Percentiles rank a stretch among this genome's conserved stretches.
These are phyloP conservation scores for Macrosoma leucophasiata DNA, from an alignment of 2,888 invertebrate species.

Conservation along the genomic window DNA sequence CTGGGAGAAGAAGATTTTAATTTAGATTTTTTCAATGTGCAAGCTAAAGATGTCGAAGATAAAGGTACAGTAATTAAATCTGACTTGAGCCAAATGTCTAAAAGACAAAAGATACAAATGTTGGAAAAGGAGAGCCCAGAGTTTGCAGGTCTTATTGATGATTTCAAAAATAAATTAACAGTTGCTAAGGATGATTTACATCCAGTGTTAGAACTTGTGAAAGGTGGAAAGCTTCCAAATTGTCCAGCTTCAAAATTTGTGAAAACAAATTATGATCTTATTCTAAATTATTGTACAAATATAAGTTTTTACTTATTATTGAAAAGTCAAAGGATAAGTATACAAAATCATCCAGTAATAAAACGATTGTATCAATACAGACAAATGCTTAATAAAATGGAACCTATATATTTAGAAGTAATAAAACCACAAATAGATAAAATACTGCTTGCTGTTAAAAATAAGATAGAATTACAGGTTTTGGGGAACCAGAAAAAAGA, in stretches of 20 bases:
- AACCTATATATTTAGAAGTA: slow-evolving; percentile 80
- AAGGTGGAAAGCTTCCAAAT: slow-evolving; percentile 76
- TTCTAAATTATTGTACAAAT: slow-evolving; percentile 89
- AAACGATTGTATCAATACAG: slow-evolving; percentile 88
- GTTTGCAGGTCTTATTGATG: slow-evolving; percentile 84
- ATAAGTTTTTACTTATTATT: slow-evolving; percentile 90
- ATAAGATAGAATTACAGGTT: slow-evolving; percentile 49
- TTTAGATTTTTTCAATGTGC: slow-evolving; percentile 73
- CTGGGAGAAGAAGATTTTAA: slow-evolving; percentile 86
- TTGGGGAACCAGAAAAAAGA: slow-evolving; percentile 35
- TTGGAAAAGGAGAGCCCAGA: slow-evolving; percentile 93
- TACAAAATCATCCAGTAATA: slow-evolving; percentile 92
- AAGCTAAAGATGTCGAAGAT: slow-evolving; percentile 49
- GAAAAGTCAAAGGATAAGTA: slow-evolving; percentile 82
- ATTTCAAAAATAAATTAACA: slow-evolving; percentile 83
- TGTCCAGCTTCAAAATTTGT: slow-evolving; percentile 83
- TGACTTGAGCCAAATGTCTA: slow-evolving; percentile 84
- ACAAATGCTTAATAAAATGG: slow-evolving; percentile 83
- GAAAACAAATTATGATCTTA: slow-evolving; percentile 79
- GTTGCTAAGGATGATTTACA: slow-evolving; percentile 79
- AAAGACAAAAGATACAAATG: slow-evolving; percentile 84
- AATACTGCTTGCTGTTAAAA: slow-evolving; percentile 73
- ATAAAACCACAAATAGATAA: slow-evolving; percentile 81
- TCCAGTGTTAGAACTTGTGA: slow-evolving; percentile 80
- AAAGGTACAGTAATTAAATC: slow-evolving; percentile 79